Evolutionary conservation across 2,113 vertebrate species (phyloP).

Genomic region (Sporophila hypoxantha): DNA sequence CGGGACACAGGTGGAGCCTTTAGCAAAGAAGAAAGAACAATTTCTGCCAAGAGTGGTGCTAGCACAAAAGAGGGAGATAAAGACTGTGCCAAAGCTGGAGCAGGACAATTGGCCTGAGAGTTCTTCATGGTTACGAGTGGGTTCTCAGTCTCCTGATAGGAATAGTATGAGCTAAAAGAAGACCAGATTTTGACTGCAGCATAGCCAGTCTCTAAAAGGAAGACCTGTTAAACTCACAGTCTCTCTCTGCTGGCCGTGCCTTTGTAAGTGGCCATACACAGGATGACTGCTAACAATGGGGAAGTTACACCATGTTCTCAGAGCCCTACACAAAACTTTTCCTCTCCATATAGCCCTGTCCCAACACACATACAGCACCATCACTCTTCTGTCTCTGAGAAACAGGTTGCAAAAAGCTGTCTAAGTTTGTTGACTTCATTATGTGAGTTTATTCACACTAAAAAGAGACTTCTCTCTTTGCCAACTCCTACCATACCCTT

Average conservation of each 20-base stretch:
- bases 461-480: neutral
- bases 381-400: neutral
- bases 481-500: neutral
- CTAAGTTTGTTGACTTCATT: neutral
- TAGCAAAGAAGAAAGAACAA: neutral
- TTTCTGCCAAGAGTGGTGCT: neutral
- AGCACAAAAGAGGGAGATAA: neutral
- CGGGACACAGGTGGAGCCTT: neutral
- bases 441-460: neutral
- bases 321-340: neutral
- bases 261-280: accelerated
- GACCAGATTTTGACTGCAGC: neutral
- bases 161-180: neutral
- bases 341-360: neutral
- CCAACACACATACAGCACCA: neutral
- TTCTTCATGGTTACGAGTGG: neutral
- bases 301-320: neutral
- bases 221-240: neutral
- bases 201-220: neutral
- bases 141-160: neutral
- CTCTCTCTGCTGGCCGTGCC: neutral
- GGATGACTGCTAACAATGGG: neutral
- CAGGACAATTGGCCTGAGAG: neutral
- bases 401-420: neutral
- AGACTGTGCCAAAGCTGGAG: neutral